Base-by-base conservation (phyloP, 1,140 invertebrate species). In the Hyphantria cunea region DNA sequence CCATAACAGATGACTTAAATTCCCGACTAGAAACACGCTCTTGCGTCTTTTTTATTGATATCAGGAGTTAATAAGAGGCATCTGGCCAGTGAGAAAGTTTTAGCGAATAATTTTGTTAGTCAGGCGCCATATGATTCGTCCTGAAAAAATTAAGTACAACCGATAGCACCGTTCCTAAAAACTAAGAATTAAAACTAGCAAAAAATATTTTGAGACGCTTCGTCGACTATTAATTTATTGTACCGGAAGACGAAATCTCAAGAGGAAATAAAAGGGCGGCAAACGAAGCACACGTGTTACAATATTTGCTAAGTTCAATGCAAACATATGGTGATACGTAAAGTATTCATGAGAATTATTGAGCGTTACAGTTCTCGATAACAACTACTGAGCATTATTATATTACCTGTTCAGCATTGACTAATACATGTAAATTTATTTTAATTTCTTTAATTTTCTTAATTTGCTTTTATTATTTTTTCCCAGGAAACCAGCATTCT, bases 231-330 rank as follows among this genome's bases (percentile, higher is more conserved):
- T 86, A 89, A 87, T 87, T 84, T 89, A 77, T 86, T 77, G 64
- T 77, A 76, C 83, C 86, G 86, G 88, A 89, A 90, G 86, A 86
- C 79, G 76, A 88, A 89, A 89, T 89, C 82, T 89, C 77, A 76
- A 84, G 82, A 90, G 87, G 87, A 90, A 90, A 88, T 89, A 86
- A 81, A 83, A 80, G 82, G 82, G 83, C 77, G 71, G 62, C 66
- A 74, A 76, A 77, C 77, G 64, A 70, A 70, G 81, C 85, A 89
- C 87, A 90, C 87, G 87, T 90, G 87, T 89, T 89, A 89, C 82
- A 90, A 90, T 90, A 90, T 90, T 90, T 90, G 84, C 87, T 81
- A 80, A 82, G 76, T 78, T 77, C 74, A 76, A 66, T 74, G 71
- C 78, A 86, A 87, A 84, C 87, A 86, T 84, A 76, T 86, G 84